Evolutionary conservation across 1,140 invertebrate species (phyloP).

Genomic region (Platyscapa corneri): DNA sequence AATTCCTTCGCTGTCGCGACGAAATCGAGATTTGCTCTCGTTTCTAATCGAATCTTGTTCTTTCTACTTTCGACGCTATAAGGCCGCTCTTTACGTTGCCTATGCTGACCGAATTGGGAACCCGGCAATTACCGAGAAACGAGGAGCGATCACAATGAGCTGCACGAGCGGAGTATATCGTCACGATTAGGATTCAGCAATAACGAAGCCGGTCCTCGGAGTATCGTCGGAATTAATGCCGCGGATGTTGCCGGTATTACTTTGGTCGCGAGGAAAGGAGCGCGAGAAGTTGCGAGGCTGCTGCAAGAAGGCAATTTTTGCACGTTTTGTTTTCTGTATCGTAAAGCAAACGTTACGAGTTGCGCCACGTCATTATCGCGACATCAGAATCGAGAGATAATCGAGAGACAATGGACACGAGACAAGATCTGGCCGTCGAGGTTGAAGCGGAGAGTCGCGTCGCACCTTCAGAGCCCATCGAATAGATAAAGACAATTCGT

Average conservation of each 20-base stretch:
- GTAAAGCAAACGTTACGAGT: background rate
- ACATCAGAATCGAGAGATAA: no score
- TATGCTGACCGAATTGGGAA: background rate
- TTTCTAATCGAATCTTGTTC: background rate
- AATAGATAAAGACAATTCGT: no score
- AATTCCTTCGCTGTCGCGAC: no score
- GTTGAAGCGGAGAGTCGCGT: no score
- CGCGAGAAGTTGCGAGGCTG: background rate
- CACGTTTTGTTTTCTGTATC: background rate
- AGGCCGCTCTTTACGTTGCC: background rate
- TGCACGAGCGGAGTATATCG: background rate
- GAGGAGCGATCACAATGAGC: background rate
- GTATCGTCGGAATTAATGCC: background rate
- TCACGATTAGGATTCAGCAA: background rate
- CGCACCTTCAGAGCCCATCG: no score
- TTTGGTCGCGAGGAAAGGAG: background rate
- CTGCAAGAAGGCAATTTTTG: background rate
- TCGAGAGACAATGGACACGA: no score
- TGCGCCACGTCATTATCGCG: background rate
- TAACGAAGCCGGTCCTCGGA: background rate
- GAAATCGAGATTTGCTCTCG: no score
- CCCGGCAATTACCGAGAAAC: background rate
- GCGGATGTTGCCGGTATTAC: background rate
- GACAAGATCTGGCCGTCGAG: no score
- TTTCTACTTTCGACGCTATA: background rate